Base-by-base conservation (phyloP, 2,113 vertebrate species). In the Ctenodactylus gundi region DNA sequence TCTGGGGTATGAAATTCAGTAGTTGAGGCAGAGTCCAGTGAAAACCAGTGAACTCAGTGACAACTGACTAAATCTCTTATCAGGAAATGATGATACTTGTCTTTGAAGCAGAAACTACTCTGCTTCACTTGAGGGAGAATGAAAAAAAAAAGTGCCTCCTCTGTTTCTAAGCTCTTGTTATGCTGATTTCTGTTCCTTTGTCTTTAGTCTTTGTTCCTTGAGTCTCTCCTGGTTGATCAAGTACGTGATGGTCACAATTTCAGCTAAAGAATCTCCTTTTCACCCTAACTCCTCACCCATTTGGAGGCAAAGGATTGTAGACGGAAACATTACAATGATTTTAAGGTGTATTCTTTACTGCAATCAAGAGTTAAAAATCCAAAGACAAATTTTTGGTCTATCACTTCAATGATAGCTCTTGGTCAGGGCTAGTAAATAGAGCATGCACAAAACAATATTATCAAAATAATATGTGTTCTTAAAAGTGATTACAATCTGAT, bases 141-240 rank as follows among this genome's bases (percentile, higher is more conserved):
- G 23, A 20, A 85, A 17, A 53, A 49, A 60, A 92, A 14, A 76
- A 7, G 8, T 49, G 2, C 3, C 4, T 49, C 20, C 6, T 18
- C 18, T 31, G 1, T 18, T 6, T 7, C 34, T 46, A 13, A 3
- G 2, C 7, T 58, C 39, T 6, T 68, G 1, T 8, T 21, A 31
- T 34, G 9, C 7, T 81, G 12, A 78, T 13, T 1, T 8, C 0
- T 0, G 21, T 31, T 0, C 11, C 15, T 6, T 29, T 58, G 21
- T 0, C 36, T 8, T 55, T 41, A 20, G 12, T 44, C 49, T 39
- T 25, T 78, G 7, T 13, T 1, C 27, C 34, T 11, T 46, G 27
- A 72, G 7, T 88, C 0, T 10, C 31, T 67, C 27, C 44, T 53
- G 12, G 4, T 17, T 83, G 49, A 57, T 21, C n/a, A 55, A 23